Evolutionary conservation across 2,888 invertebrate genomes (phyloP), one percentile per base, ranked within the genome.

Genomic region (Argyresthia goedartella): DNA sequence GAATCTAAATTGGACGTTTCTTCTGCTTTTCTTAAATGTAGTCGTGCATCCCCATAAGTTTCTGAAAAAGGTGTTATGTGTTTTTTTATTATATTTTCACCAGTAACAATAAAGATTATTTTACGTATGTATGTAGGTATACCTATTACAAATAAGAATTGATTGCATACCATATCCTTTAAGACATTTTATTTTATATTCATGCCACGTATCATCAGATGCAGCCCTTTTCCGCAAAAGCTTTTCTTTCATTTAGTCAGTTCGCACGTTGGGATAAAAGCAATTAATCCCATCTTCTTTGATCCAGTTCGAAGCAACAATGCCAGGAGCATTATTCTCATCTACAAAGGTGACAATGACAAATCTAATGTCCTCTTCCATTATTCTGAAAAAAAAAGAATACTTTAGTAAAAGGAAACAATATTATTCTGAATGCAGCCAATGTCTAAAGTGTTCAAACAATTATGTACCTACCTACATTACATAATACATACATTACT

Each of bases 291-390:
- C 49, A 49, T 36, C 36, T 25, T 25, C 25, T 13, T 49, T 36
- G 7, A 49, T 49, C 36, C 49, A 49, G 16, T 34, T 49, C 1
- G 49, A 49, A 36, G 39, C 35, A 13, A 49, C 49, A 14, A 49
- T 49, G 14, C 49, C 49, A 15, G 41, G 47, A 39, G 49, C 41
- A 49, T 49, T 15, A 49, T 36, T 34, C 36, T 49, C 49, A 49
- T 49, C 39, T 13, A 49, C n/a, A 49, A 49, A 49, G 10, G 49
- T 49, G 49, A 49, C 49, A 49, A 49, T 49, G 49, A 36, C 41
- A 16, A 49, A 49, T 4, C 16, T 48, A n/a, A 3, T 48, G 25
- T 25, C 35, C n/a, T 48, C 35, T 13, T 34, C 35, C 35, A 48
- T 48, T n/a, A 13, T 48, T 48, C 35, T 34, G 35, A 48, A 48